phyloP scores from a whole-genome alignment of 2,888 invertebrate species.

The Pemphredon lugubris region DNA sequence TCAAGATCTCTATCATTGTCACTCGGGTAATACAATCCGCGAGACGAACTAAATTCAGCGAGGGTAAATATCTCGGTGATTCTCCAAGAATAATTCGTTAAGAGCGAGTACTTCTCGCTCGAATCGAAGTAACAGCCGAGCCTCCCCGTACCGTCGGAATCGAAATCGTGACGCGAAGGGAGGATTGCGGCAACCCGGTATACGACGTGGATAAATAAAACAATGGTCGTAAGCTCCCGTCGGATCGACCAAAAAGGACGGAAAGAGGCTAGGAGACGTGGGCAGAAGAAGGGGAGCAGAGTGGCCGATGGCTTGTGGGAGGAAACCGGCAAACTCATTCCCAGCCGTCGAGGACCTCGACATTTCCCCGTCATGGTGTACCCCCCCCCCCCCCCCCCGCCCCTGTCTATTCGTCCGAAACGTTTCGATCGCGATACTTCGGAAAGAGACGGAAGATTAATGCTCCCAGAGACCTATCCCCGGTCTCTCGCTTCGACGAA shows the following conservation, averaged over 20 bases:
- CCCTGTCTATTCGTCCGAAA: constrained; percentile 66
- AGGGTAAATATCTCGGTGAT: too few species aligned
- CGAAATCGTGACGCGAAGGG: constrained; percentile 42
- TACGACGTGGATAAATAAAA: constrained; percentile 64
- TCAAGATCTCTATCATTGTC: too few species aligned
- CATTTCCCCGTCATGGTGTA: constrained; percentile 68
- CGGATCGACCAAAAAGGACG: constrained; percentile 49
- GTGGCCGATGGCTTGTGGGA: constrained; percentile 74
- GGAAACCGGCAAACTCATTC: constrained; percentile 78
- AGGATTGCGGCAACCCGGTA: constrained; percentile 64
- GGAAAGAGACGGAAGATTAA: constrained; percentile 62
- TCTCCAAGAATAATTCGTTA: too few species aligned
- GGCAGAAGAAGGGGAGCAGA: constrained; percentile 36
- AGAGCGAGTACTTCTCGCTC: too few species aligned
- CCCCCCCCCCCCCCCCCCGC: too few species aligned
- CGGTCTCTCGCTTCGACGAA: constrained; percentile 53
- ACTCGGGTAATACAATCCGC: too few species aligned
- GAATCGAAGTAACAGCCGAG: too few species aligned
- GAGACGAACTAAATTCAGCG: too few species aligned
- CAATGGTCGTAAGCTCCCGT: constrained; percentile 70
- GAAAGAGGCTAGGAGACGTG: constrained; percentile 32
- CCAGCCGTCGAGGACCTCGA: constrained; percentile 75
- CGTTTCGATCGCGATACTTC: constrained; percentile 65
- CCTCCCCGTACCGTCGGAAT: constrained; percentile 6
- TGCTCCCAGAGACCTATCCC: constrained; percentile 44